These are phyloP conservation scores for Arion vulgaris DNA, from an alignment of 1,140 invertebrate species.

Conservation along the genomic window DNA sequence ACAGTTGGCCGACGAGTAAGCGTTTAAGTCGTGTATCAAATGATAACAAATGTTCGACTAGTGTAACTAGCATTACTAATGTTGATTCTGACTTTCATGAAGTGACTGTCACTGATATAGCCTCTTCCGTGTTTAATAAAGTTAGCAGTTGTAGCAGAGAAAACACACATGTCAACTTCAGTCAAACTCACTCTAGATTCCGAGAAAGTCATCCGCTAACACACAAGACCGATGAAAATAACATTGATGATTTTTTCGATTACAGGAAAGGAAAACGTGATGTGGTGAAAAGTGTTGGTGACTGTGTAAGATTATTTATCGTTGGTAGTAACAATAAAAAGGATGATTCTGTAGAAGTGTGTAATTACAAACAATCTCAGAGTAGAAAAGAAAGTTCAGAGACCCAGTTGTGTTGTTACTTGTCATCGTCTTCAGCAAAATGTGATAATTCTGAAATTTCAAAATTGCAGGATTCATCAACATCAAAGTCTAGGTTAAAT, in stretches of 20 bases:
- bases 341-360: neutral
- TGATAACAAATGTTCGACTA: neutral
- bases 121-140: neutral
- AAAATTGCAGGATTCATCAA: no score
- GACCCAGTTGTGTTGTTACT: neutral
- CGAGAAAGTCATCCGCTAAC: neutral
- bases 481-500: no score
- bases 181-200: neutral
- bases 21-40: neutral
- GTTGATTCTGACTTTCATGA: neutral
- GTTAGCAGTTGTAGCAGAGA: neutral
- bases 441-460: no score
- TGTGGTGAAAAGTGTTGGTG: neutral
- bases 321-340: neutral
- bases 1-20: neutral
- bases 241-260: neutral
- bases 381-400: neutral
- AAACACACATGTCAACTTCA: neutral
- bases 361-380: neutral
- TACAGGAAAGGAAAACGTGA: neutral
- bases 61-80: neutral
- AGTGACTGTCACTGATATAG: neutral
- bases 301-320: neutral
- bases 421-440: neutral
- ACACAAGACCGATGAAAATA: neutral